These are phyloP conservation scores for Pectinophora gossypiella DNA, from an alignment of 1,140 invertebrate genomes.

Conservation along the genomic window DNA sequence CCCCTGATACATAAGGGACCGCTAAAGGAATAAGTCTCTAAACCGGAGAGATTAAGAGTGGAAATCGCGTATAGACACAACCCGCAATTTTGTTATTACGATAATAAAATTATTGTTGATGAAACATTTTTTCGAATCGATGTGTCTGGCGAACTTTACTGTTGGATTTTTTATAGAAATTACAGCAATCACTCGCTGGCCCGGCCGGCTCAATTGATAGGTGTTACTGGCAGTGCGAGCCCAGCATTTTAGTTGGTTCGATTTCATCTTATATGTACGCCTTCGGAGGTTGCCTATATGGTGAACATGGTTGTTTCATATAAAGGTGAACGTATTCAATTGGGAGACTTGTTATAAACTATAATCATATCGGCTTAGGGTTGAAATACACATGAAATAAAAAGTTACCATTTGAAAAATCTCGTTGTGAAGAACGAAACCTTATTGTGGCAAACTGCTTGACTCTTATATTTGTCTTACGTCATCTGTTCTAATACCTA, in stretches of 20 bases:
- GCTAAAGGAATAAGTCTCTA: slow-evolving; percentile 52
- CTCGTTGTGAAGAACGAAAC: too few relatives aligned
- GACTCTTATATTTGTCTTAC: too few relatives aligned
- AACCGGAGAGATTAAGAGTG: slow-evolving; percentile 47
- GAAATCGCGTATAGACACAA: slow-evolving; percentile 49
- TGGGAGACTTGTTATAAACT: too few relatives aligned
- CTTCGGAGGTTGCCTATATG: too few relatives aligned
- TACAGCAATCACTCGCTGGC: slow-evolving; percentile 60
- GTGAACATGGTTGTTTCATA: too few relatives aligned
- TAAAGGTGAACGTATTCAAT: too few relatives aligned
- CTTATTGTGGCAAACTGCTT: too few relatives aligned
- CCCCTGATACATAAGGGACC: slow-evolving; percentile 51
- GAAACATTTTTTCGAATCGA: slow-evolving; percentile 72
- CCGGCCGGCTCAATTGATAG: slow-evolving; percentile 58
- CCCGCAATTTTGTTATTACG: slow-evolving; percentile 74
- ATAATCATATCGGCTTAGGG: too few relatives aligned
- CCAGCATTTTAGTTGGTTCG: slow-evolving; percentile 31
- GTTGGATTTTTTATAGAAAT: slow-evolving; percentile 67
- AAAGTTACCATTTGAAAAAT: too few relatives aligned
- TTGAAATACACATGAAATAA: too few relatives aligned
- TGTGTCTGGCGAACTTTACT: slow-evolving; percentile 68
- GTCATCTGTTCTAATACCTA: too few relatives aligned
- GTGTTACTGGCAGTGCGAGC: slow-evolving; percentile 36
- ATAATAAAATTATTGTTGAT: slow-evolving; percentile 75
- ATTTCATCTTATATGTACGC: slow-evolving; percentile 4